Percentiles rank a stretch among this genome's conserved stretches.
These are phyloP conservation scores for Cettia cetti DNA, from an alignment of 2,113 vertebrate species.

Conservation along the genomic window DNA sequence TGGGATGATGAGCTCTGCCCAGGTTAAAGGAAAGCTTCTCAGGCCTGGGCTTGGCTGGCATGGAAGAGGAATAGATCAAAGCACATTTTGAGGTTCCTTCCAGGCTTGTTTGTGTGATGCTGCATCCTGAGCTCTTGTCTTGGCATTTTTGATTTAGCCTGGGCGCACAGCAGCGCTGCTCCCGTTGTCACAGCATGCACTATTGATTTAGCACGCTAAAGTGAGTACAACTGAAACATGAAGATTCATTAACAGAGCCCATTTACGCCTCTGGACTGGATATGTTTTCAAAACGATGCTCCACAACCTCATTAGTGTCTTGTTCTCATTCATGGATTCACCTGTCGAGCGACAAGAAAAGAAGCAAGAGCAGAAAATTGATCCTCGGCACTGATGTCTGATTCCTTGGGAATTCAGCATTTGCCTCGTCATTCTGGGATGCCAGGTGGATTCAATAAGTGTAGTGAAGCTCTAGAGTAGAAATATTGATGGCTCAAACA, in stretches of 20 bases:
- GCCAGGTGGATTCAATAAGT: not conserved
- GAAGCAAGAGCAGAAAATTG: not conserved
- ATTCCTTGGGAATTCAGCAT: not conserved
- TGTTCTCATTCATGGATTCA: slow-evolving; percentile 17
- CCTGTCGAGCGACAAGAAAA: not conserved
- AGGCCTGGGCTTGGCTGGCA: not conserved
- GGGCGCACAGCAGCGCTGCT: not conserved
- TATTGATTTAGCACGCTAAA: not conserved
- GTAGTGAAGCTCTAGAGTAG: not conserved
- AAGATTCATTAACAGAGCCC: slow-evolving; percentile 1
- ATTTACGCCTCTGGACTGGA: not conserved
- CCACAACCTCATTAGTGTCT: not conserved
- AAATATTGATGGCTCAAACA: not conserved
- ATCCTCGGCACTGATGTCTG: not conserved
- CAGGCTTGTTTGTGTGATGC: not conserved
- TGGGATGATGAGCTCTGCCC: not conserved
- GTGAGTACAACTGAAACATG: not conserved
- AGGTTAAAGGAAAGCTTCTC: not conserved
- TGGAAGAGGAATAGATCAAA: not conserved
- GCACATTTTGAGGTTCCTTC: not conserved
- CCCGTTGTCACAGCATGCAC: not conserved
- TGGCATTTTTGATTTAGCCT: not conserved
- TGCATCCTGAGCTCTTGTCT: not conserved
- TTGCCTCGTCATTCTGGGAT: not conserved
- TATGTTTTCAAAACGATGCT: not conserved